Conservation (phyloP, 1,140 invertebrate species). For the Drosophila tristis region DNA sequence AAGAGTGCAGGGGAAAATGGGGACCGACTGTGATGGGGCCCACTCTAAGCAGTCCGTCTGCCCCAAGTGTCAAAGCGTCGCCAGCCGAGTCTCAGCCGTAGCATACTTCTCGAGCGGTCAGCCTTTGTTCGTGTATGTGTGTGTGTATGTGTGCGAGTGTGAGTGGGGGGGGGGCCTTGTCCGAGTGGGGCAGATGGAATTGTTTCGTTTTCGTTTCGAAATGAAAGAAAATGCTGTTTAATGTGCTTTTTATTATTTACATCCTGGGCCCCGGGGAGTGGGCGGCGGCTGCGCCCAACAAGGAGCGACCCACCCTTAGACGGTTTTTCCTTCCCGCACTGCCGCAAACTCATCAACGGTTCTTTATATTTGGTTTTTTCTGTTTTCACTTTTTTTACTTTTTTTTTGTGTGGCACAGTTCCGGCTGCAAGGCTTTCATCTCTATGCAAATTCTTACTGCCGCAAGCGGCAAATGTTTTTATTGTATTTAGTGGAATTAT, state of each 20-base stretch:
- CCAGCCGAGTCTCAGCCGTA: constrained; percentile 33
- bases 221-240: constrained; percentile 82
- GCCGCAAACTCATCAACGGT: constrained; percentile 70
- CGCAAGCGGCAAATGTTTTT: constrained; percentile 67
- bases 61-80: constrained; percentile 68
- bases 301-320: constrained; percentile 5
- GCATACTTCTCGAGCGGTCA: constrained; percentile 66
- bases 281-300: constrained; percentile 10
- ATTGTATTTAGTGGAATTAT: constrained; percentile 82
- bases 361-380: constrained; percentile 35
- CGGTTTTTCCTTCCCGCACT: neutral
- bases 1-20: constrained; percentile 53
- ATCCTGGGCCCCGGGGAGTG: constrained; percentile 58
- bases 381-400: constrained; percentile 17
- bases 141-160: neutral
- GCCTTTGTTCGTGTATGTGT: constrained; percentile 21
- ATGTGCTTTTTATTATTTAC: constrained; percentile 82
- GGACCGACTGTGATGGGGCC: constrained; percentile 58
- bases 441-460: constrained; percentile 77
- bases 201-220: constrained; percentile 79
- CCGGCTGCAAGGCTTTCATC: constrained; percentile 72
- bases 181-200: constrained; percentile 49
- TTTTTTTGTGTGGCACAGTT: constrained; percentile 66
- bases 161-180: constrained; percentile 22
- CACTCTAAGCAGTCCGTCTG: constrained; percentile 65